Base-by-base conservation (phyloP, 2,113 vertebrate species). In the Cyphotilapia sp. region DNA sequence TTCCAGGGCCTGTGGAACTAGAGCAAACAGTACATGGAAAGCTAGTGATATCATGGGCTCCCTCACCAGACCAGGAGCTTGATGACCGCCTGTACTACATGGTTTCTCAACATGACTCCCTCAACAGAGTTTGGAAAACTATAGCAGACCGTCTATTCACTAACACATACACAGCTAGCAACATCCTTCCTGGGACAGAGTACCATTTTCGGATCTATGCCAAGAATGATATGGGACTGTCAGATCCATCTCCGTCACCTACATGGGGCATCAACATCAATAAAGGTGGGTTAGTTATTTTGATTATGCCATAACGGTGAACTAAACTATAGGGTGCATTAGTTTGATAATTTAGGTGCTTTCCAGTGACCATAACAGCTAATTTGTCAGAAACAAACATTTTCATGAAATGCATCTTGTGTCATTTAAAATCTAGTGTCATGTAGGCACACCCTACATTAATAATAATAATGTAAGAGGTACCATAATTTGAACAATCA, bases 181-280 rank as follows among this genome's bases (percentile, higher is more conserved):
- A 92, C 7, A 85, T 98, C 76, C 53, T 96, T 56, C 92, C 97
- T 1, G 98, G 97, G 31, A 88, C 88, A 4, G 92, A 97, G 82
- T 98, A 98, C 71, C 95, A 97, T 91, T 98, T 98, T 85, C 96
- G 93, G 6, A 95, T 98, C 13, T 95, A 97, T 59, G 98, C 98
- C 87, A 97, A 97, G 91, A 98, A 97, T 2, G 94, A 94, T 33
- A 84, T 97, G 95, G 98, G 97, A 45, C 57, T 89, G 82, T 98
- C 97, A 31, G 91, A 92, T 29, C 96, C 98, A 1, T 97, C 97
- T 6, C 95, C 96, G 56, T 97, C 97, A 13, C 88, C 91, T 19
- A 96, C 97, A 9, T 98, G 98, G 98, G 95, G 89, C 17, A 76
- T 93, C 66, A 86, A 94, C 71, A 92, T 74, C 66, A 95, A 93